phyloP scores from a whole-genome alignment of 2,797 vertebrate species.

The Oreochromis mossambicus region DNA sequence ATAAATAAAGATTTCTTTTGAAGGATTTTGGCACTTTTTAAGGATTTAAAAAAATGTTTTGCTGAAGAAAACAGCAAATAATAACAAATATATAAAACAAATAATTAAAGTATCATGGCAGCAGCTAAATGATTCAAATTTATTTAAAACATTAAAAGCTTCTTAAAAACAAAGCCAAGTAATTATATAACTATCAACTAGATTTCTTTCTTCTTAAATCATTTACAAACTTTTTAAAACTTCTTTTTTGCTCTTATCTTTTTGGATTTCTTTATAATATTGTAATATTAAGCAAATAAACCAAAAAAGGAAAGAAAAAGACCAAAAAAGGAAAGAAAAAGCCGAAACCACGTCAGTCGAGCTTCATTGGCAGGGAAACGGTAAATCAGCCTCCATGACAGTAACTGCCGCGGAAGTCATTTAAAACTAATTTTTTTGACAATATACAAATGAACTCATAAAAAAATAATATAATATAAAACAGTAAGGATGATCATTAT shows the following conservation, averaged over 20 bases:
- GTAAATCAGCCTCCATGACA: not conserved
- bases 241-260: not conserved
- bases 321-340: not conserved
- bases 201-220: fast-evolving
- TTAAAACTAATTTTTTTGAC: not conserved
- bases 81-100: not conserved
- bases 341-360: not conserved
- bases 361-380: not conserved
- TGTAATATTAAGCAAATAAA: not conserved
- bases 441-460: not conserved
- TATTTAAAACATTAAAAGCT: not conserved
- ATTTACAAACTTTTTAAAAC: not conserved
- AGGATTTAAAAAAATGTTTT: fast-evolving
- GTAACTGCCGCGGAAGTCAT: not conserved
- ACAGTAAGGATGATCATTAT: not conserved
- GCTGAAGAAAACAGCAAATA: not conserved
- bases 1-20: not conserved
- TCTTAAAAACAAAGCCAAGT: not conserved
- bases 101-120: not conserved
- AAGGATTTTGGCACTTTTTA: not conserved
- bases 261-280: not conserved
- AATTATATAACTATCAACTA: not conserved
- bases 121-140: not conserved
- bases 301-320: not conserved
- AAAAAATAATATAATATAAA: not conserved